These are phyloP conservation scores for Drosophila kanekoi DNA, from an alignment of 2,888 invertebrate genomes.

Conservation along the genomic window DNA sequence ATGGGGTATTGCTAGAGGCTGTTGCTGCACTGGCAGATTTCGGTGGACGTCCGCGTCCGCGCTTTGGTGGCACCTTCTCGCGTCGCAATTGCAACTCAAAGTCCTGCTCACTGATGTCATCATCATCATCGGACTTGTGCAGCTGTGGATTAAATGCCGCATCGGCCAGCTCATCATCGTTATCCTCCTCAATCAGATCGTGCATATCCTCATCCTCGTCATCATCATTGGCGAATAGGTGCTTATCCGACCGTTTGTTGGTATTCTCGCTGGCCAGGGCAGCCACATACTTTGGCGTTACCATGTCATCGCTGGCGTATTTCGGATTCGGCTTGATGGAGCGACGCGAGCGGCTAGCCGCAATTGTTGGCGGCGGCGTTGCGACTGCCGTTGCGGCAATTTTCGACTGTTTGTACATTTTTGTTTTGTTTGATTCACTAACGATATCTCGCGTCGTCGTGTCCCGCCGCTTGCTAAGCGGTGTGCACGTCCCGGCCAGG, in stretches of 20 bases:
- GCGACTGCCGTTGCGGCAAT: constrained; percentile 14
- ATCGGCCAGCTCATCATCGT: constrained; percentile 65
- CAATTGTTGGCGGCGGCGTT: constrained; percentile 78
- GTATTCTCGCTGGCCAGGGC: constrained; percentile 32
- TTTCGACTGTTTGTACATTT: constrained; percentile 64
- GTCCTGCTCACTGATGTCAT: constrained; percentile 67
- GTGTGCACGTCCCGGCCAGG: constrained; percentile 4
- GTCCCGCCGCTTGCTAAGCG: constrained; percentile 20
- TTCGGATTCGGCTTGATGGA: constrained; percentile 85
- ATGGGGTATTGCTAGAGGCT: background rate
- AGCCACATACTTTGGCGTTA: constrained; percentile 79
- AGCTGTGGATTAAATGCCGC: constrained; percentile 69
- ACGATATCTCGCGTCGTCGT: constrained; percentile 12
- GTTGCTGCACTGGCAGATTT: constrained; percentile 36
- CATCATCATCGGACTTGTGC: constrained; percentile 69
- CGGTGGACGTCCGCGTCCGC: constrained; percentile 74
- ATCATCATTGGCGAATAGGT: constrained; percentile 59
- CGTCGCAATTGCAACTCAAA: constrained; percentile 53
- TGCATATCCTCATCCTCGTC: constrained; percentile 65
- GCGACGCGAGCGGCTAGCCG: constrained; percentile 83
- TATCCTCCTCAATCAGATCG: constrained; percentile 55
- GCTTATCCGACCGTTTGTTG: constrained; percentile 31
- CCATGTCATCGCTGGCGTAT: constrained; percentile 83
- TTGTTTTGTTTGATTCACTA: constrained; percentile 32
- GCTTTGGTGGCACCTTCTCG: constrained; percentile 56